Conservation (phyloP, 2,797 vertebrate genomes). For the Dendrocincla tyrannina region DNA sequence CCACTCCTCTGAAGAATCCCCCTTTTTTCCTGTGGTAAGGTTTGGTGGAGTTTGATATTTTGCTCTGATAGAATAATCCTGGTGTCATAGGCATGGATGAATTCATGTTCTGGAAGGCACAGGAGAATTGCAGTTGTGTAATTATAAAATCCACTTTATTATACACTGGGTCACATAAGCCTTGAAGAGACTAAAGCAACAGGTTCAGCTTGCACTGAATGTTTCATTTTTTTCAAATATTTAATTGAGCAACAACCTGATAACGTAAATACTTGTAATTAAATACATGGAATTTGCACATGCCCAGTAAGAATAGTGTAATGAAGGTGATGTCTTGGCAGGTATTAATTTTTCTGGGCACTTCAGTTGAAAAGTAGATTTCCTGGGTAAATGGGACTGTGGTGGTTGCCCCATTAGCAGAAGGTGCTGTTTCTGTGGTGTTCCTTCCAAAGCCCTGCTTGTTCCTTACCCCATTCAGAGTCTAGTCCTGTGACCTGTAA, state of each 20-base stretch:
- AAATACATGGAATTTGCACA: background rate
- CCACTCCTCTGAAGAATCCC: background rate
- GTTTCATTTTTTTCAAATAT: background rate
- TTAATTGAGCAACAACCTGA: background rate
- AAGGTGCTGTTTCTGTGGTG: rapidly evolving
- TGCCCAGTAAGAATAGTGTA: background rate
- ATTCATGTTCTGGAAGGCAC: background rate
- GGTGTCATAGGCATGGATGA: background rate
- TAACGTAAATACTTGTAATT: background rate
- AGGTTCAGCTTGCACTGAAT: background rate
- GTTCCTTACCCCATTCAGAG: background rate
- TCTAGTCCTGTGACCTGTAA: background rate
- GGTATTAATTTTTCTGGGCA: background rate
- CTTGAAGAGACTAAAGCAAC: background rate
- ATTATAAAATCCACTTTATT: background rate
- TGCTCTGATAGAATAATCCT: background rate
- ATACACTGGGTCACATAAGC: background rate
- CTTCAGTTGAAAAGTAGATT: background rate
- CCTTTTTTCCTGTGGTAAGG: background rate
- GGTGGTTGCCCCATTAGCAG: background rate
- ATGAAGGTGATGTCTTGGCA: background rate
- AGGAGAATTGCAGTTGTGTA: background rate
- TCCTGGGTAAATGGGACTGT: background rate
- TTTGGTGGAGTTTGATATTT: background rate
- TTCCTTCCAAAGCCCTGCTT: background rate